phyloP scores from a whole-genome alignment of 2,888 invertebrate species.

The Phorcus lineatus region DNA sequence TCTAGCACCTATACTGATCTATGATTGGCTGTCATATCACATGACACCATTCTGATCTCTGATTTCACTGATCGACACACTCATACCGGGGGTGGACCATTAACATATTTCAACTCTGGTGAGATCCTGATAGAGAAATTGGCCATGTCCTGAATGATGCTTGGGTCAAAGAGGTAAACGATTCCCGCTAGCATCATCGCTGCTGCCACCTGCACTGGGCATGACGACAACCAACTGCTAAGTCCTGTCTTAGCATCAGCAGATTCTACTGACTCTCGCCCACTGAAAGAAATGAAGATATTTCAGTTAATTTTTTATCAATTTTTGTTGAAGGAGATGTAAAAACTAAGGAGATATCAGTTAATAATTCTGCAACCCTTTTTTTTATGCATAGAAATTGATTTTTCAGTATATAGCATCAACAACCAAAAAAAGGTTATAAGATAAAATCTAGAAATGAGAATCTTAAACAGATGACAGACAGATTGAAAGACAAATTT shows the following conservation, averaged over 20 bases:
- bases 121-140: conserved; percentile 85
- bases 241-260: neutral
- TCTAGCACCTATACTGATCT: neutral
- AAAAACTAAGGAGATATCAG: no score
- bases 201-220: conserved; percentile 60
- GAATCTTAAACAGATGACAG: no score
- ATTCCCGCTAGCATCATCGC: conserved; percentile 61
- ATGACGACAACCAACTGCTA: conserved; percentile 53
- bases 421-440: no score
- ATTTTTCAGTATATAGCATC: no score
- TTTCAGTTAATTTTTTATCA: no score
- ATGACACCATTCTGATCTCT: neutral
- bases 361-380: no score
- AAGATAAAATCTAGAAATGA: no score
- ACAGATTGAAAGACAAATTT: no score
- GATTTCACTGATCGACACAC: neutral
- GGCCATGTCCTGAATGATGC: conserved; percentile 78
- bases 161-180: conserved; percentile 62
- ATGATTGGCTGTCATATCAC: neutral
- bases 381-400: no score
- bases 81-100: conserved; percentile 86
- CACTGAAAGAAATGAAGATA: neutral
- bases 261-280: neutral
- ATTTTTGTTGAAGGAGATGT: no score
- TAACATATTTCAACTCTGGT: conserved; percentile 88